Evolutionary conservation across 2,797 vertebrate genomes (phyloP).

Genomic region (Pangasius djambal): DNA sequence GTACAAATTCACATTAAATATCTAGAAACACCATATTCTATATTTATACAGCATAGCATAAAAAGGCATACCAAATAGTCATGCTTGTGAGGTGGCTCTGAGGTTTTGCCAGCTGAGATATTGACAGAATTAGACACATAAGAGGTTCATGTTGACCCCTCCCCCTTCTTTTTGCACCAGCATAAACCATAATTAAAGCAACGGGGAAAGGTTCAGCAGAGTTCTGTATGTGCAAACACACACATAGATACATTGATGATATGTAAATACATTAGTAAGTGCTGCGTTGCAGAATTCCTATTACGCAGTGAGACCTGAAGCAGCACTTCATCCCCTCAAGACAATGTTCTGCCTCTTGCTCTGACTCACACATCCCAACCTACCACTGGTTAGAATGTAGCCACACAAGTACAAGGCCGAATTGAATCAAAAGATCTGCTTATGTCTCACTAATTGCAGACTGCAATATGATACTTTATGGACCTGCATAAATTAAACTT

Average conservation of each 20-base stretch:
- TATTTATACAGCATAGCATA: constrained; percentile 6
- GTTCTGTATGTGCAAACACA: not conserved
- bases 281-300: not conserved
- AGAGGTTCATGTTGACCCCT: not conserved
- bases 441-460: not conserved
- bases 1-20: constrained; percentile 14
- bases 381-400: not conserved
- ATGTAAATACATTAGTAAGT: constrained; percentile 27
- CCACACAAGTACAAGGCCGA: not conserved
- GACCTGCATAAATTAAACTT: not conserved
- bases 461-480: not conserved
- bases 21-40: not conserved
- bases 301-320: not conserved
- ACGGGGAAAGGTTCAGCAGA: not conserved
- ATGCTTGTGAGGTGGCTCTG: not conserved
- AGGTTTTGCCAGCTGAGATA: constrained; percentile 12
- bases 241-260: not conserved
- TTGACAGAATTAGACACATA: constrained; percentile 6
- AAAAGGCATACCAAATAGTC: not conserved
- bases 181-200: constrained; percentile 37
- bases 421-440: not conserved
- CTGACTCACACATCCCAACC: not conserved
- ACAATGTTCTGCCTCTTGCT: not conserved
- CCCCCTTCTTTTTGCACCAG: not conserved
- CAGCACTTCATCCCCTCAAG: not conserved